A percentile compares a stretch with the other conserved stretches of the same genome.
These are phyloP conservation scores for Uria aalge DNA, from an alignment of 2,113 vertebrate genomes.

Conservation along the genomic window DNA sequence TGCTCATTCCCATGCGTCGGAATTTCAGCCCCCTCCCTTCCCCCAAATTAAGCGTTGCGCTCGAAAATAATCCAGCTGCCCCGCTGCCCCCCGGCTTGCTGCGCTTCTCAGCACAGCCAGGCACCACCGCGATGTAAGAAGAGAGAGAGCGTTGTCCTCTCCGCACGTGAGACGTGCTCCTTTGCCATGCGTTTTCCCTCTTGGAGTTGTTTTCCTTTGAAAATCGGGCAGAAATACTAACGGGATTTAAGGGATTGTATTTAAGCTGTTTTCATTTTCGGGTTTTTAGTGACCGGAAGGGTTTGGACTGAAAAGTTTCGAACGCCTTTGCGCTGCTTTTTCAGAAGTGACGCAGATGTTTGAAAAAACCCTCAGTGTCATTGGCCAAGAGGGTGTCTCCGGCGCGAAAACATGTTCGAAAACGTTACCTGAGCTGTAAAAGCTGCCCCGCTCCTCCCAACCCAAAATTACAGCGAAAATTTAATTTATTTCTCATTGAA, in stretches of 20 bases:
- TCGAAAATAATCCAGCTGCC: not conserved
- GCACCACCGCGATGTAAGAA: not conserved
- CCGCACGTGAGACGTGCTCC: fast-evolving
- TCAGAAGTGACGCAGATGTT: not conserved
- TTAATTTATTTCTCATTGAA: constrained; percentile 61
- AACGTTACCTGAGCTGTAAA: not conserved
- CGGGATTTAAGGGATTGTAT: not conserved
- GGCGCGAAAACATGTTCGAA: not conserved
- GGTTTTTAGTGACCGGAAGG: not conserved
- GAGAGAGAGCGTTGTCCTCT: not conserved
- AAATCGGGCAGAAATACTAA: not conserved
- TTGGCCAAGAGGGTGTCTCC: not conserved
- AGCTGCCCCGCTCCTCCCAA: not conserved
- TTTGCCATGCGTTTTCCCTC: not conserved
- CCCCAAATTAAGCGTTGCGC: fast-evolving
- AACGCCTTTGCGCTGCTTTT: not conserved
- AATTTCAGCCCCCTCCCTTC: not conserved
- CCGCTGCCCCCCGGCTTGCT: not conserved
- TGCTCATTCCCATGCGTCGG: not conserved
- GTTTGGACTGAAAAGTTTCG: not conserved
- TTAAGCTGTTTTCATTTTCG: not conserved
- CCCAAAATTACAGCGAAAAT: constrained; percentile 14
- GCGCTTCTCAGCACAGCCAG: not conserved
- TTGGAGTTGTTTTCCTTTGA: not conserved
- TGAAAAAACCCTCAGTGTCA: not conserved